phyloP scores from a whole-genome alignment of 1,140 invertebrate species.

The Drosophila murphyi region DNA sequence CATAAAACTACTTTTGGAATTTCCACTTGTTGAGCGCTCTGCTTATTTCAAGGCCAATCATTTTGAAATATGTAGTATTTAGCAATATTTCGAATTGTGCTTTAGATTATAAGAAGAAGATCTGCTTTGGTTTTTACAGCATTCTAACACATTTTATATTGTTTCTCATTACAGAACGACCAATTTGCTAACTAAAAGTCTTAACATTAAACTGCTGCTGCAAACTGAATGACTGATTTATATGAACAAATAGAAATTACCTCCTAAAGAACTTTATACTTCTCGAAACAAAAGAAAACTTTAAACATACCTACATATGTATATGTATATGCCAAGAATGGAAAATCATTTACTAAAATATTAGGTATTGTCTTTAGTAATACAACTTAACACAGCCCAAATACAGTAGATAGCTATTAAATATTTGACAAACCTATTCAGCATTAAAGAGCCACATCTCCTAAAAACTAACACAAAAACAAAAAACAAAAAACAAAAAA shows the following conservation, averaged over 20 bases:
- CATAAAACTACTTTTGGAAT: conserved; percentile 14
- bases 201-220: conserved; percentile 70
- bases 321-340: conserved; percentile 24
- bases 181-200: conserved; percentile 76
- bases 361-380: not conserved
- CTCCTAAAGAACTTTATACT: conserved; percentile 56
- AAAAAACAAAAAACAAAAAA: conserved; percentile 19
- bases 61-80: not conserved
- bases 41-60: conserved; percentile 25
- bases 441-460: not conserved
- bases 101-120: not conserved
- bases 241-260: conserved; percentile 55
- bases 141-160: conserved; percentile 8
- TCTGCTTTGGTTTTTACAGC: not conserved
- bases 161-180: conserved; percentile 62
- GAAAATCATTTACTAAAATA: conserved; percentile 36
- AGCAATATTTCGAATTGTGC: not conserved
- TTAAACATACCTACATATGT: not conserved
- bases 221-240: conserved; percentile 79
- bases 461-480: conserved; percentile 2
- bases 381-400: not conserved
- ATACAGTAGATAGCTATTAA: conserved; percentile 16
- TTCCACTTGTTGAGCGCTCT: conserved; percentile 43
- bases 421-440: not conserved
- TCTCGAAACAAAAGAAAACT: not conserved